These are phyloP conservation scores for Drosophila busckii DNA, from an alignment of 1,140 invertebrate species.

Conservation along the genomic window DNA sequence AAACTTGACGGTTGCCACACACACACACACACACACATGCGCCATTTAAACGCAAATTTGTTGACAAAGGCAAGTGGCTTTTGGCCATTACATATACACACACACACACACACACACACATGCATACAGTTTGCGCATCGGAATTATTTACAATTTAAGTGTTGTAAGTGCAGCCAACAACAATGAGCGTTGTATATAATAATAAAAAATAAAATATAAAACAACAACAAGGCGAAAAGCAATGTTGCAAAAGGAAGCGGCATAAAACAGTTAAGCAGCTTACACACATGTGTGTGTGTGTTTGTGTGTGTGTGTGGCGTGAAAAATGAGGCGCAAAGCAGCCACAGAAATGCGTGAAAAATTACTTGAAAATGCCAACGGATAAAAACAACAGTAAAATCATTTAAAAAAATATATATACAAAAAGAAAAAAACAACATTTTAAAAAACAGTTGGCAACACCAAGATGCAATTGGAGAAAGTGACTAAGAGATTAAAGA, in stretches of 20 bases:
- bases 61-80: slow-evolving; percentile 73
- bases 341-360: slow-evolving; percentile 74
- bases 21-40: slow-evolving; percentile 26
- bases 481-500: slow-evolving; percentile 4
- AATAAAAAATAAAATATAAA: slow-evolving; percentile 5
- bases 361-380: slow-evolving; percentile 70
- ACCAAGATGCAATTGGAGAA: slow-evolving; percentile 8
- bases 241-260: slow-evolving; percentile 58
- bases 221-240: slow-evolving; percentile 32
- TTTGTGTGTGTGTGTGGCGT: slow-evolving; percentile 40
- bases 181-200: not conserved
- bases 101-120: no score
- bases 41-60: slow-evolving; percentile 71
- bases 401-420: slow-evolving; percentile 21
- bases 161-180: slow-evolving; percentile 64
- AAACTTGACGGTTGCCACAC: not conserved
- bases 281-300: slow-evolving; percentile 10
- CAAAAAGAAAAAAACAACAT: not conserved
- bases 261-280: slow-evolving; percentile 69
- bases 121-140: slow-evolving; percentile 28
- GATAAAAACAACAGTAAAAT: slow-evolving; percentile 43
- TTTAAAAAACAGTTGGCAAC: slow-evolving; percentile 29
- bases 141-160: slow-evolving; percentile 76
- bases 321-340: slow-evolving; percentile 74
- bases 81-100: slow-evolving; percentile 71